phyloP scores from a whole-genome alignment of 2,797 vertebrate genomes.

The Oryzias dopingdopingensis region DNA sequence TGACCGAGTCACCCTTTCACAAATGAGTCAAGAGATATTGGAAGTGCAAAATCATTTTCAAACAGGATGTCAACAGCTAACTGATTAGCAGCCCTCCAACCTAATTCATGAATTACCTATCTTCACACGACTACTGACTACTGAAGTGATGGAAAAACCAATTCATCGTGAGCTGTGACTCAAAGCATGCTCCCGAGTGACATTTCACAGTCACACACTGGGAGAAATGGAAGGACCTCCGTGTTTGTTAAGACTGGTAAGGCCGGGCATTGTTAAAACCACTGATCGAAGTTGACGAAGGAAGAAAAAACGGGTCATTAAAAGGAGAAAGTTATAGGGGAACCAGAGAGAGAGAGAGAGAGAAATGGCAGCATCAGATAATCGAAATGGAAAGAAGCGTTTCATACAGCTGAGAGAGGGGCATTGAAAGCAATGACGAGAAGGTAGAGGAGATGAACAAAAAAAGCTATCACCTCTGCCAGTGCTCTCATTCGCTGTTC shows the following conservation, averaged over 20 bases:
- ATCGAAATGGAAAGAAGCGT: background rate
- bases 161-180: constrained; percentile 15
- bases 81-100: too few species aligned
- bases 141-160: background rate
- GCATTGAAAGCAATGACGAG: constrained; percentile 10
- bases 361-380: background rate
- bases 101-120: too few species aligned
- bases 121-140: too few species aligned
- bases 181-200: constrained; percentile 32
- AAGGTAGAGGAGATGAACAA: constrained; percentile 21
- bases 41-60: too few species aligned
- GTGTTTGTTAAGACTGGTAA: constrained; percentile 15
- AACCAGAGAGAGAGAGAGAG: background rate
- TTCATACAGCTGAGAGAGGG: constrained; percentile 8
- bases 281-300: constrained; percentile 11
- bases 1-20: too few species aligned
- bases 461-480: constrained; percentile 34
- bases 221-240: constrained; percentile 11
- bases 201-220: constrained; percentile 31
- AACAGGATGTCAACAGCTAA: too few species aligned
- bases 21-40: too few species aligned
- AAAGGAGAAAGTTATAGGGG: constrained; percentile 3
- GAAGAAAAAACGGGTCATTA: constrained; percentile 9
- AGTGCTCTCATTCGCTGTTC: constrained; percentile 47
- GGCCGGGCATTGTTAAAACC: constrained; percentile 32